A percentile compares a stretch with the other conserved stretches of the same genome.
Conservation (phyloP, 1,140 invertebrate species). For the Platyscapa corneri region DNA sequence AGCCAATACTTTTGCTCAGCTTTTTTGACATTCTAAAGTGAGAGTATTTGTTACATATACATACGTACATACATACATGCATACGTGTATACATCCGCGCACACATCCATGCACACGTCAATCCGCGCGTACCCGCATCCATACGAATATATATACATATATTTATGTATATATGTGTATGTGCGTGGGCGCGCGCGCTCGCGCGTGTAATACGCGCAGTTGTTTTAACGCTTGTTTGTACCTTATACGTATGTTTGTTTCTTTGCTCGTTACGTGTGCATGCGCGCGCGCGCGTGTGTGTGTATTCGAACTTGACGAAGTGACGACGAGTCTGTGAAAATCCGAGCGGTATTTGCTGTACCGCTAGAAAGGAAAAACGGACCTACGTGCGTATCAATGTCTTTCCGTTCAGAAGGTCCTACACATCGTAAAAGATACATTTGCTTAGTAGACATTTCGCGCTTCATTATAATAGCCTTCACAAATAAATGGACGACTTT, state of each 20-base stretch:
- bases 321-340: constrained; percentile 24
- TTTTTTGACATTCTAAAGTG: constrained; percentile 8
- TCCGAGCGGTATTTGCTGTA: neutral
- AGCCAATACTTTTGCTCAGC: neutral
- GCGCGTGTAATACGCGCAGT: too few relatives aligned
- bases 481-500: neutral
- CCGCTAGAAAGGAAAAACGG: neutral
- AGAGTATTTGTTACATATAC: constrained; percentile 21
- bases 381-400: neutral
- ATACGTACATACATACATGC: too few relatives aligned
- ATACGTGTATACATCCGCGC: too few relatives aligned
- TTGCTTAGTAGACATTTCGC: constrained; percentile 14
- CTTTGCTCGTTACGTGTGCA: too few relatives aligned
- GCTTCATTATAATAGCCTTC: neutral
- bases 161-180: too few relatives aligned
- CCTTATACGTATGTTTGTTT: too few relatives aligned
- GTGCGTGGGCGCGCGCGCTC: too few relatives aligned
- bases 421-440: neutral
- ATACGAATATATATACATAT: too few relatives aligned
- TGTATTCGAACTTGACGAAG: constrained; percentile 35
- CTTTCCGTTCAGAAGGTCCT: constrained; percentile 12
- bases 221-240: too few relatives aligned
- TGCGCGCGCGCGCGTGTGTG: too few relatives aligned
- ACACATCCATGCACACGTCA: too few relatives aligned
- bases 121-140: too few relatives aligned